Conservation (phyloP, 1,140 invertebrate genomes). For the Halictus rubicundus region DNA sequence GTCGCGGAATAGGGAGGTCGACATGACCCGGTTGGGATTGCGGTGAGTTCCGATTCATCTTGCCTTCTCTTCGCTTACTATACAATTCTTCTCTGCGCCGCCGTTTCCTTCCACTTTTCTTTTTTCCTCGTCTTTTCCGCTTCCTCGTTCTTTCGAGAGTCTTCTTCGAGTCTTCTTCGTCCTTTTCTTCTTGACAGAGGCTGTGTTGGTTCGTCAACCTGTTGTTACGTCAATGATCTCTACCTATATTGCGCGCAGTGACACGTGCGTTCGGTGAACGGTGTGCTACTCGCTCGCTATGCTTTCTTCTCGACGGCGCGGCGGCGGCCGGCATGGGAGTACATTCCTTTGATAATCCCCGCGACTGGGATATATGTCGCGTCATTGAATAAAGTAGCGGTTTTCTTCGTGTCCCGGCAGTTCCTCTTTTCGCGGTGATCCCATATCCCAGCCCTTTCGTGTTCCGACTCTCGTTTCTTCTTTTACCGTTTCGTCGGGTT, state of each 20-base stretch:
- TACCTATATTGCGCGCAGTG: slow-evolving; percentile 5
- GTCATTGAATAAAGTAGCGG: background rate
- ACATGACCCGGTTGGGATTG: slow-evolving; percentile 76
- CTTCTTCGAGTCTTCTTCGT: no score
- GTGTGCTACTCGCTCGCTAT: background rate
- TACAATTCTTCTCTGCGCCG: slow-evolving; percentile 15
- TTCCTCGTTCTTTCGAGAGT: no score
- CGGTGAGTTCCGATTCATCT: slow-evolving; percentile 71
- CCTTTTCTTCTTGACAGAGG: slow-evolving; percentile 16
- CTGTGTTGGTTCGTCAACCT: slow-evolving; percentile 33
- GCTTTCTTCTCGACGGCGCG: background rate
- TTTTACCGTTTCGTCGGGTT: background rate
- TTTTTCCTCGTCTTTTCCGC: slow-evolving; percentile 1
- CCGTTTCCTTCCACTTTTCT: no score
- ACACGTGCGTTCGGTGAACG: slow-evolving; percentile 27
- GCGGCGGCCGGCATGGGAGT: slow-evolving; percentile 3
- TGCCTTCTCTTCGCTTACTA: slow-evolving; percentile 22
- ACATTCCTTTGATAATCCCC: background rate
- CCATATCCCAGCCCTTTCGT: background rate
- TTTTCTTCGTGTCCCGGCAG: background rate
- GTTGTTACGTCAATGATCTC: slow-evolving; percentile 44
- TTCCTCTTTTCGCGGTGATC: background rate
- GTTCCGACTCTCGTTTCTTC: background rate
- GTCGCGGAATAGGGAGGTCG: slow-evolving; percentile 73
- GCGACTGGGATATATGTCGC: background rate